Percentiles rank a stretch among this genome's conserved stretches.
Evolutionary conservation across 2,888 invertebrate genomes (phyloP).

Genomic region (Lasius platythorax): DNA sequence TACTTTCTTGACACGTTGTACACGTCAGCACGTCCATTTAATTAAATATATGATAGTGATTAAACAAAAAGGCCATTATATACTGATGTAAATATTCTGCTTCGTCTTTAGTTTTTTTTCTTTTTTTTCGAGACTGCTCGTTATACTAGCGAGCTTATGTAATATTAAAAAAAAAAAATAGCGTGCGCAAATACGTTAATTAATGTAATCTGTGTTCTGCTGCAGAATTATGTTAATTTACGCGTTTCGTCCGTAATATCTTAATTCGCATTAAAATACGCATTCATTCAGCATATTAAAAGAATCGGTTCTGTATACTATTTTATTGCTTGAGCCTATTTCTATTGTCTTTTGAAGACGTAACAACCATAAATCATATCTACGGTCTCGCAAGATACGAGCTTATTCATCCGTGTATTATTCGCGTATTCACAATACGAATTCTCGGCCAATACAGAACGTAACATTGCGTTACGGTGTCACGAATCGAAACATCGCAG

Average conservation of each 20-base stretch:
- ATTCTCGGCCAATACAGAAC: constrained; percentile 14
- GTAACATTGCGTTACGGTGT: constrained; percentile 38
- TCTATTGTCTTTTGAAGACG: neutral
- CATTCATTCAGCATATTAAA: neutral
- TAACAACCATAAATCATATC: neutral
- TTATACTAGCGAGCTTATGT: neutral
- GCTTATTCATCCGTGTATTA: constrained; percentile 39
- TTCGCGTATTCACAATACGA: constrained; percentile 40
- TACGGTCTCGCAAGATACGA: constrained; percentile 7
- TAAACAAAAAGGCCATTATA: constrained; percentile 43
- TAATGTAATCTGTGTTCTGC: neutral
- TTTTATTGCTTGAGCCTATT: neutral
- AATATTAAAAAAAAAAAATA: neutral
- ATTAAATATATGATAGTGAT: neutral
- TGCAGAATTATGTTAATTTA: neutral
- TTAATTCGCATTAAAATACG: constrained; percentile 15
- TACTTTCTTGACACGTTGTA: constrained; percentile 8
- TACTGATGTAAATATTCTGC: neutral
- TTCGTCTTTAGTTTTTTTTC: neutral
- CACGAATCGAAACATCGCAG: constrained; percentile 20
- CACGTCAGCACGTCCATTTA: constrained; percentile 11
- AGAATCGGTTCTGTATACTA: too few relatives aligned
- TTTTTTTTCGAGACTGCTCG: neutral
- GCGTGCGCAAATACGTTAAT: constrained; percentile 20
- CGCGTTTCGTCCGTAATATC: neutral